Evolutionary conservation across 2,113 vertebrate species (phyloP), one percentile per base, ranked within the genome.

Genomic region (Caranx ignobilis): DNA sequence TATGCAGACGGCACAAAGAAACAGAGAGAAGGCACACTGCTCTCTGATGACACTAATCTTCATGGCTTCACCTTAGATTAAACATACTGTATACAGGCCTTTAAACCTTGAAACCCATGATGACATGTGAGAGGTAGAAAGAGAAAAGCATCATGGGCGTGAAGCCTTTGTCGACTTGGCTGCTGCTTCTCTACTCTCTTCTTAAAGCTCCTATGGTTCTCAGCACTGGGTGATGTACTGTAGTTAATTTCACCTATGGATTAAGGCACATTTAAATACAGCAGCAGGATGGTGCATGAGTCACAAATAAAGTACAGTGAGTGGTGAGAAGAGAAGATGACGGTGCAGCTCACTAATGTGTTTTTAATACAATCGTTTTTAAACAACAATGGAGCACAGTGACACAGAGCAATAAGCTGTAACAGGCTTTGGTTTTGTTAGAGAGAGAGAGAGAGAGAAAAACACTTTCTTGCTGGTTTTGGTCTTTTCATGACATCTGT

Each of bases 21-120:
- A 73, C 32, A 47, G 45, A 70, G 11, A 35, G 32, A 67, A 21
- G 10, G 45, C 19, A 54, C 11, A 77, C 9, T 66, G 60, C 16
- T 16, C n/a, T 21, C 16, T 18, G 11, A 0, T 70, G 43, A 50
- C 18, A 3, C n/a, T 11, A 8, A 50, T 52, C 52, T 41, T 35
- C 15, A 34, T 13, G 21, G 66, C 21, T 39, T 45, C 68, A 71
- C 18, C 66, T 63, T 7, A 16, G 59, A 79, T 75, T 69, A 34
- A 60, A 85, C 59, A 48, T 16, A 59, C 32, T 63, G 21, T 43
- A 71, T n/a, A 13, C 1, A 52, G 31, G 56, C 54, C 34, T 61
- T 73, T 57, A n/a, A 70, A 54, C n/a, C 15, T 68, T 81, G 71
- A 18, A 55, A 62, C 3, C 66, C 16, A 34, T 45, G 55, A 35